Evolutionary conservation across 2,113 vertebrate genomes (phyloP).

Genomic region (Catharus bicknelli): DNA sequence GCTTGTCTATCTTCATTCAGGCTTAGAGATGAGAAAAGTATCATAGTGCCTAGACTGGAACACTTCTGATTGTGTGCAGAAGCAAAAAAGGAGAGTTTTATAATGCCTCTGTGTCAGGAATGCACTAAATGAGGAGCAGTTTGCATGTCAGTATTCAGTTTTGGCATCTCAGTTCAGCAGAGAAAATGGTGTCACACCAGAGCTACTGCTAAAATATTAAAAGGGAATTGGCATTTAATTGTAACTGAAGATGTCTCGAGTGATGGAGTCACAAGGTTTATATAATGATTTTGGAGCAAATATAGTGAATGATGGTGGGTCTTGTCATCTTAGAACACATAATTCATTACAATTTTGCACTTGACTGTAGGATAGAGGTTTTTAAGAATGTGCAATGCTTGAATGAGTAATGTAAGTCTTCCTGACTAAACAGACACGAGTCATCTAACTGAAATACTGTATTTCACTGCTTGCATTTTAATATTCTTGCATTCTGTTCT

Average conservation of each 20-base stretch:
- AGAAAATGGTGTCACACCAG: not conserved
- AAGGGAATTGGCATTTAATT: not conserved
- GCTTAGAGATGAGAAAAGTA: not conserved
- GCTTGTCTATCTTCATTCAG: accelerated
- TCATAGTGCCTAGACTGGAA: not conserved
- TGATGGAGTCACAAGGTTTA: not conserved
- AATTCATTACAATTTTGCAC: not conserved
- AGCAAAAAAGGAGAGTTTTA: not conserved
- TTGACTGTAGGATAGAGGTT: not conserved
- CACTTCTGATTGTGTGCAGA: not conserved
- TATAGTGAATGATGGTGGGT: not conserved
- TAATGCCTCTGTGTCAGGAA: not conserved
- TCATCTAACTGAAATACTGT: not conserved
- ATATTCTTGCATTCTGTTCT: not conserved
- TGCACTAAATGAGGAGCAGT: not conserved
- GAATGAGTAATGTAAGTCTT: not conserved
- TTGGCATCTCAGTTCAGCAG: not conserved
- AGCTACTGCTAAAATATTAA: not conserved
- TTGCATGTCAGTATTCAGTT: not conserved
- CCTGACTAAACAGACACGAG: not conserved
- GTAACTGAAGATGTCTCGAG: not conserved
- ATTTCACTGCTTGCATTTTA: not conserved
- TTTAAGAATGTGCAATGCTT: not conserved
- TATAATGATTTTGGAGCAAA: not conserved
- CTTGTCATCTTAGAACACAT: not conserved